Evolutionary conservation across 2,888 invertebrate genomes (phyloP).

Genomic region (Mimachlamys varia): DNA sequence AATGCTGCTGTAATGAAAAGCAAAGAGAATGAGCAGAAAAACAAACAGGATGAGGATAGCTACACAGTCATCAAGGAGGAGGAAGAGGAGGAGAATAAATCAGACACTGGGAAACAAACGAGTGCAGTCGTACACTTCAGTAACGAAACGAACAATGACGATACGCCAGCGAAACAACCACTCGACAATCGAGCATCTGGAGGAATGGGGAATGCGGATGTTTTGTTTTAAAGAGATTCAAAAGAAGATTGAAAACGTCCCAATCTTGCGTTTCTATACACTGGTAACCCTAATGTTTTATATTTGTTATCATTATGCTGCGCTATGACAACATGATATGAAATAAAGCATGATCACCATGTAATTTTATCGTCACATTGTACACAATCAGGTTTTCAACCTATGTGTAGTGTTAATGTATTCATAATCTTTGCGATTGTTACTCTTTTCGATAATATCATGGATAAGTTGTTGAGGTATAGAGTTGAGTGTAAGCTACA

Average conservation of each 20-base stretch:
- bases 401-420: too few relatives aligned
- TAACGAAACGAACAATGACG: neutral
- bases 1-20: constrained; percentile 37
- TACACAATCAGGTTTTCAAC: too few relatives aligned
- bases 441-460: too few relatives aligned
- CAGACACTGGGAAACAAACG: constrained; percentile 34
- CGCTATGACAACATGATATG: too few relatives aligned
- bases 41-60: neutral
- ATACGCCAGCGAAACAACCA: neutral
- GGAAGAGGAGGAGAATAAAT: neutral
- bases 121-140: constrained; percentile 25
- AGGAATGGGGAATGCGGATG: constrained; percentile 23
- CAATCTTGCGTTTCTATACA: too few relatives aligned
- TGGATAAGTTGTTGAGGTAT: too few relatives aligned
- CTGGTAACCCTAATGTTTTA: too few relatives aligned
- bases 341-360: too few relatives aligned
- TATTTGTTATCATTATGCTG: too few relatives aligned
- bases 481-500: too few relatives aligned
- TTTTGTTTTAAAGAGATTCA: constrained; percentile 41
- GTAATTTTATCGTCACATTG: too few relatives aligned
- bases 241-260: neutral
- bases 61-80: constrained; percentile 38
- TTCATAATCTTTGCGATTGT: too few relatives aligned
- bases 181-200: neutral
- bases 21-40: constrained; percentile 39